Base-by-base conservation (phyloP, 1,140 invertebrate species). In the Mycetomoellerius zeteki region DNA sequence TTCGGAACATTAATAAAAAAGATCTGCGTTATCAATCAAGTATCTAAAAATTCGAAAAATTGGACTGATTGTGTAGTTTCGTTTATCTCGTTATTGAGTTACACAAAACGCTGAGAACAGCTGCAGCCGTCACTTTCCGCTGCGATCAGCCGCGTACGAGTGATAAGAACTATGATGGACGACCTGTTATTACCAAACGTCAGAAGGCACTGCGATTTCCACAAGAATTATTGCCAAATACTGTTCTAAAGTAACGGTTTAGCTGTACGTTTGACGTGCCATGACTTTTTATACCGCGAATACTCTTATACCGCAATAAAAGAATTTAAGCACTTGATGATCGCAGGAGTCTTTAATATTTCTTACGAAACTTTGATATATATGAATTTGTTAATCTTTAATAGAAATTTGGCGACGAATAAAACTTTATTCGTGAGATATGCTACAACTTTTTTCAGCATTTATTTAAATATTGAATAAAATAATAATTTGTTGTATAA, bases 101-200 rank as follows among this genome's bases (percentile, higher is more conserved):
- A 43, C 86, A 85, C 78, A 86, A 90, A 90, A 90, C 56, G 89
- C 89, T 90, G 89, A 90, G 89, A 88, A 73, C 86, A 90, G 89
- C 89, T 90, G 89, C 81, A 81, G 75, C 81, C 82, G 86, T 90
- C 89, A 88, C 80, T 90, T 90, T 86, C 50, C 37, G 77, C 89
- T 58, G 43, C 81, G 89, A 90, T 90, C 89, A 86, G 72, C 86
- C 67, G 56, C 62, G 47, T 72, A 85, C 77, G 89, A 90, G 82
- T 90, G 89, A 90, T 90, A 90, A 90, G 89, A 86, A 90, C 80
- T 80, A 88, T 90, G 89, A 90, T 90, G 82, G 58, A 90, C 89
- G 89, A 90, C 69, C 89, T 65, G 69, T 75, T 82, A 86, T 75
- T 56, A 73, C 67, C 75, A 54, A 87, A 85, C 67, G 73, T 85